A percentile compares a stretch with the other conserved stretches of the same genome.
Conservation (phyloP, 2,113 vertebrate species). For the Heterotilapia buettikoferi region DNA sequence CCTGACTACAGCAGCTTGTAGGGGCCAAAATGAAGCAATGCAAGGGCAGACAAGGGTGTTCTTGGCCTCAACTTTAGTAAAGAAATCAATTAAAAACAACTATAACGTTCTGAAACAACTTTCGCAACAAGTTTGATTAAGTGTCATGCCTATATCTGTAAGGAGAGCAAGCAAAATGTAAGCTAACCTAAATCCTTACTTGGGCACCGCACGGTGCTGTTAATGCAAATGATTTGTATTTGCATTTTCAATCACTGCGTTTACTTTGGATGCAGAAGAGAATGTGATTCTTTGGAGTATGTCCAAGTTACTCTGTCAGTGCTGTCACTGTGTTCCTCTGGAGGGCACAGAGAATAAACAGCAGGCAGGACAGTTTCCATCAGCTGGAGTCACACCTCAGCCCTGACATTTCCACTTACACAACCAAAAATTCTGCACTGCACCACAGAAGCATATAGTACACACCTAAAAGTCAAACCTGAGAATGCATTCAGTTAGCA, state of each 20-base stretch:
- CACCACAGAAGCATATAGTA: not conserved
- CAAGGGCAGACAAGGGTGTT: slow-evolving; percentile 61
- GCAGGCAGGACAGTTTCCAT: slow-evolving; percentile 18
- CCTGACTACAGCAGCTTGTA: slow-evolving; percentile 27
- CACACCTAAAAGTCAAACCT: not conserved
- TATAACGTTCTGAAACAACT: not conserved
- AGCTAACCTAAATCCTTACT: not conserved
- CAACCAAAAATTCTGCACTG: not conserved
- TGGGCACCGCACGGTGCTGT: not conserved
- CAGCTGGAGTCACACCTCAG: slow-evolving; percentile 31
- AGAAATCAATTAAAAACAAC: not conserved
- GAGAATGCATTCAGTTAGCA: not conserved
- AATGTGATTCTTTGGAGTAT: not conserved
- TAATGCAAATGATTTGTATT: not conserved
- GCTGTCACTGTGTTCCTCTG: not conserved
- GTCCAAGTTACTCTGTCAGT: not conserved
- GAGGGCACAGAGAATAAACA: not conserved
- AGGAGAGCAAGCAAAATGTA: not conserved
- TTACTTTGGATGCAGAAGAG: not conserved
- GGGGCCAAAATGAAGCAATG: slow-evolving; percentile 12
- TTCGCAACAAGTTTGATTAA: not conserved
- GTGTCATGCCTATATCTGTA: not conserved
- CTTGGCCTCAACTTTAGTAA: not conserved
- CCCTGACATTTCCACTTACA: not conserved
- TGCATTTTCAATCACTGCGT: not conserved